A percentile compares a stretch with the other conserved stretches of the same genome.
Evolutionary conservation across 2,797 vertebrate species (phyloP).

Genomic region (Macrochelys suwanniensis): DNA sequence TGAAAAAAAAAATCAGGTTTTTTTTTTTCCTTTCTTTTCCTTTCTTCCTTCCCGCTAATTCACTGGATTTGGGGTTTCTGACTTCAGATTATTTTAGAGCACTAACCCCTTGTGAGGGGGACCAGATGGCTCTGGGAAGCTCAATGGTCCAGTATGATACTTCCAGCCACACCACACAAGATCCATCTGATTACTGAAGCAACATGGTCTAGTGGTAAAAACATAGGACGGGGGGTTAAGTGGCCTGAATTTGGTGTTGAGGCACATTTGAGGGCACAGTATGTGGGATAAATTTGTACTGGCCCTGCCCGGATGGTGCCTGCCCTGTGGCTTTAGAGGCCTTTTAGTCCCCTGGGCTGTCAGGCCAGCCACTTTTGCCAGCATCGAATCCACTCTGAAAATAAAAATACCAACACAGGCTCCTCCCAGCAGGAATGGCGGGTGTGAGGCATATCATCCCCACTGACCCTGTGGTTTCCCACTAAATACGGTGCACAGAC

Average conservation of each 20-base stretch:
- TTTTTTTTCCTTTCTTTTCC: neutral
- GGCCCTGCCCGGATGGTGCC: neutral
- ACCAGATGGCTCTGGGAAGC: neutral
- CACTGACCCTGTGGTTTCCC: neutral
- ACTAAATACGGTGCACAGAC: conserved; percentile 12
- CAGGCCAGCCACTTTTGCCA: conserved; percentile 11
- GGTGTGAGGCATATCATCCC: neutral
- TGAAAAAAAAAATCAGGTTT: conserved; percentile 38
- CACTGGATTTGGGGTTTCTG: neutral
- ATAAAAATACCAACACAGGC: neutral
- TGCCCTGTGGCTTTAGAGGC: conserved; percentile 46
- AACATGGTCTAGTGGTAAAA: conserved; percentile 5
- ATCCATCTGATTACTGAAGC: neutral
- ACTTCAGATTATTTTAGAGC: conserved; percentile 22
- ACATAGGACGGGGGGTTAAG: neutral
- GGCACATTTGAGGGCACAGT: neutral
- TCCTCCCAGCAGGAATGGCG: conserved; percentile 32
- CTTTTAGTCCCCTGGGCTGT: conserved; percentile 37
- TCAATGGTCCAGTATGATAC: neutral
- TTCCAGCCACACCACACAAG: neutral
- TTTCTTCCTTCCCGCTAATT: neutral
- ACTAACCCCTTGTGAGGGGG: neutral
- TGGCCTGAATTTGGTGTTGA: neutral
- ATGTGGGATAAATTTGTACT: neutral
- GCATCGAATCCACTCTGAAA: neutral